These are phyloP conservation scores for Asbolus verrucosus DNA, from an alignment of 1,140 invertebrate species.

Conservation along the genomic window DNA sequence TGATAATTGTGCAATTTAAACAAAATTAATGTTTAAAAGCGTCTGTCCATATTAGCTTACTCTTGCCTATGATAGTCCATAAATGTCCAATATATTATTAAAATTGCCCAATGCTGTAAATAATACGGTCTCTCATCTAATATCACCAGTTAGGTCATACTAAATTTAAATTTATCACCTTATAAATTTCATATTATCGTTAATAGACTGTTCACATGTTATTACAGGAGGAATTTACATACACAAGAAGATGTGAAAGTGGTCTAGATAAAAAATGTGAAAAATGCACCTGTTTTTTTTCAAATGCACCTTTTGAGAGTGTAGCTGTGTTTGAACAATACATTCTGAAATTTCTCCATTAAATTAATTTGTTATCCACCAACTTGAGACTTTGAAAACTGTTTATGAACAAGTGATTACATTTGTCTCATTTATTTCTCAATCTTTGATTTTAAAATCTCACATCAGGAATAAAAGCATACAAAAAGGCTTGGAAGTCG, in stretches of 20 bases:
- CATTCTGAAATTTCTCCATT: too few relatives aligned
- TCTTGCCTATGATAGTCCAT: constrained; percentile 29
- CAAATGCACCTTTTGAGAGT: too few relatives aligned
- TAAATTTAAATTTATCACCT: constrained; percentile 38
- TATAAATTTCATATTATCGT: constrained; percentile 36
- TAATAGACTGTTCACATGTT: constrained; percentile 34
- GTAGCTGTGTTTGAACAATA: too few relatives aligned
- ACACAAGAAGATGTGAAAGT: constrained; percentile 19
- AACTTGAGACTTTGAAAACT: too few relatives aligned
- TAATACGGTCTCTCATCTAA: constrained; percentile 30
- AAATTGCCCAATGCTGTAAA: constrained; percentile 30
- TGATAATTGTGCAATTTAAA: constrained; percentile 28
- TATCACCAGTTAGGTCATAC: constrained; percentile 26
- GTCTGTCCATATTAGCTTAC: constrained; percentile 34
- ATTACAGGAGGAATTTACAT: constrained; percentile 33
- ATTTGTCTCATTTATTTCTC: too few relatives aligned
- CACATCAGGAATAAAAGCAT: too few relatives aligned
- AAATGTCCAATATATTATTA: constrained; percentile 34
- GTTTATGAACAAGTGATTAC: too few relatives aligned
- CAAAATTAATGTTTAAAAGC: constrained; percentile 37
- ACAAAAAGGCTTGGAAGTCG: too few relatives aligned
- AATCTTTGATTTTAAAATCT: too few relatives aligned
- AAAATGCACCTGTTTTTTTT: too few relatives aligned
- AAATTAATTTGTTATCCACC: too few relatives aligned
- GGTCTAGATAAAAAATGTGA: too few relatives aligned